Percentiles rank a stretch among this genome's conserved stretches.
These are phyloP conservation scores for Solea solea DNA, from an alignment of 2,113 vertebrate genomes.

Conservation along the genomic window DNA sequence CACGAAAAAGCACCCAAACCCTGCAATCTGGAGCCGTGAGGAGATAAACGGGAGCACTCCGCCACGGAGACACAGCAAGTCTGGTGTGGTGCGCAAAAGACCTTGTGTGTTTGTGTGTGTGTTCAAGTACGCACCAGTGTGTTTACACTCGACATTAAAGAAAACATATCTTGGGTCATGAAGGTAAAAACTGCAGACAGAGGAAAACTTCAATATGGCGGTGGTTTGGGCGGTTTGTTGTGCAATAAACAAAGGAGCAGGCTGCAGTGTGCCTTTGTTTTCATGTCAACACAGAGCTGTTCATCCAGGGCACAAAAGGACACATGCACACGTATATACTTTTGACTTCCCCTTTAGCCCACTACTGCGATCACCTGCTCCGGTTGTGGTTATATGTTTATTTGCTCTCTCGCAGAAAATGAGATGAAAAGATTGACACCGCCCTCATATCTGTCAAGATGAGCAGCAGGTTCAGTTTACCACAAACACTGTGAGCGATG, in stretches of 20 bases:
- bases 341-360: conserved; percentile 29
- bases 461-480: not conserved
- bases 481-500: not conserved
- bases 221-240: conserved; percentile 58
- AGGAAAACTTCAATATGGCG: conserved; percentile 47
- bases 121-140: not conserved
- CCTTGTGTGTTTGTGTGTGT: conserved; percentile 10
- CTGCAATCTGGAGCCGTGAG: conserved; percentile 2
- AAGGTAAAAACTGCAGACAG: conserved; percentile 48
- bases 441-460: not conserved
- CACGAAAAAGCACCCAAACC: conserved; percentile 27
- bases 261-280: conserved; percentile 73
- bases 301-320: conserved; percentile 31
- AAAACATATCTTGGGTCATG: not conserved
- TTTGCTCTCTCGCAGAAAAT: not conserved
- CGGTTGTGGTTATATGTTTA: not conserved
- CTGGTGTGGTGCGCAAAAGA: conserved; percentile 1
- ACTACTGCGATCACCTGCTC: conserved; percentile 21
- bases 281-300: conserved; percentile 75
- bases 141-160: conserved; percentile 33
- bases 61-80: conserved; percentile 24
- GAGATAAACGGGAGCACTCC: conserved; percentile 38
- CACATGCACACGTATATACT: conserved; percentile 26
- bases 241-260: conserved; percentile 71
- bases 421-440: not conserved